Conservation (phyloP, 1,140 invertebrate genomes). For the Frieseomelitta varia region DNA sequence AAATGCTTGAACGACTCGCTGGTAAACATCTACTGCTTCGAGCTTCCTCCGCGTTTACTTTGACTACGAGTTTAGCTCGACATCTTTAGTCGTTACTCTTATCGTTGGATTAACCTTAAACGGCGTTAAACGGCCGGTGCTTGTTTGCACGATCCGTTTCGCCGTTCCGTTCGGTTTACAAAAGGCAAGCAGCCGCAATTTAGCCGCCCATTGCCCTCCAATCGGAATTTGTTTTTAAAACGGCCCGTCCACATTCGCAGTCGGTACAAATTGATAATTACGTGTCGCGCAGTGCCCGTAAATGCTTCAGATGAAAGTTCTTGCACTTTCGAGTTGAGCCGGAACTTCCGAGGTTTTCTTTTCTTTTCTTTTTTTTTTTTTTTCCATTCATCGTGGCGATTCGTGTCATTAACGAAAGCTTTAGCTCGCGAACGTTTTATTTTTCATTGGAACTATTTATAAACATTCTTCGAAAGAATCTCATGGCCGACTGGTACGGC, state of each 20-base stretch:
- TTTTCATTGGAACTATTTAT: conserved; percentile 19
- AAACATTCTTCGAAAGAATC: conserved; percentile 51
- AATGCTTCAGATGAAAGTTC: background rate
- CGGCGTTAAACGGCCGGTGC: too few species aligned
- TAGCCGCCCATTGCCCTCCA: background rate
- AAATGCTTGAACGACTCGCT: conserved; percentile 64
- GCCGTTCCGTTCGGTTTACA: background rate
- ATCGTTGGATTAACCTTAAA: background rate
- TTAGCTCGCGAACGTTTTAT: conserved; percentile 25
- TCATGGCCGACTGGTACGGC: conserved; percentile 41
- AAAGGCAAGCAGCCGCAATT: background rate
- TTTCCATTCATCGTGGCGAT: background rate
- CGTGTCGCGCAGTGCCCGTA: background rate
- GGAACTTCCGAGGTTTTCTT: background rate
- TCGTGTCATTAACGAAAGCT: conserved; percentile 35
- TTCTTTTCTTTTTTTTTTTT: background rate
- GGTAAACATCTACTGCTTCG: conserved; percentile 62
- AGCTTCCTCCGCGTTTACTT: conserved; percentile 52
- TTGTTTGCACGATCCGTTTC: background rate
- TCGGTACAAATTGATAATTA: conserved; percentile 12
- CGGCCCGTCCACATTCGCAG: background rate
- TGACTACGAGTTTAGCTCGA: conserved; percentile 47
- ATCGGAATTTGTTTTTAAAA: background rate
- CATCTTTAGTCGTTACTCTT: conserved; percentile 16
- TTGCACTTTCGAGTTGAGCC: too few species aligned